A percentile compares a stretch with the other conserved stretches of the same genome.
These are phyloP conservation scores for Pachyuromys duprasi DNA, from an alignment of 2,797 vertebrate species.

Conservation along the genomic window DNA sequence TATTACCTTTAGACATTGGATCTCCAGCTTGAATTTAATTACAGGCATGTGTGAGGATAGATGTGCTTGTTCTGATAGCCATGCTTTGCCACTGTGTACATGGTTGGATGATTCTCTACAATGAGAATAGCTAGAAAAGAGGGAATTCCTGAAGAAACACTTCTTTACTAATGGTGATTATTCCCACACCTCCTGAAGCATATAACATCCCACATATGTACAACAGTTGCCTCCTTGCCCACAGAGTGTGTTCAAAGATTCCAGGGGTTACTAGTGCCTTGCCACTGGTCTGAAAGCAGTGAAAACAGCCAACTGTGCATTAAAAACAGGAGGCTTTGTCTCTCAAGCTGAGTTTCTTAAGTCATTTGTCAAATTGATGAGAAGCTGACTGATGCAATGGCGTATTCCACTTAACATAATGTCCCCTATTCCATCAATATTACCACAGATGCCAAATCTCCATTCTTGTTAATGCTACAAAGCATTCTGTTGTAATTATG, in stretches of 20 bases:
- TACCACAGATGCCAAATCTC: neutral
- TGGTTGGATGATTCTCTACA: conserved; percentile 8
- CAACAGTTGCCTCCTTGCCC: neutral
- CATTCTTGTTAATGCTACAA: neutral
- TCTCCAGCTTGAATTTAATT: conserved; percentile 51
- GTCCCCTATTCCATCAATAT: neutral
- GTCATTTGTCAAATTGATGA: neutral
- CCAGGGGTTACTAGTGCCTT: neutral
- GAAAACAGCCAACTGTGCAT: neutral
- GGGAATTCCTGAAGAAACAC: neutral
- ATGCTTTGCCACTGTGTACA: neutral
- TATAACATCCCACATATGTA: neutral
- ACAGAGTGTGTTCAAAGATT: neutral
- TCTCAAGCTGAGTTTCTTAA: neutral
- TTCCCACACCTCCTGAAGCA: neutral
- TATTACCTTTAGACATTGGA: conserved; percentile 41
- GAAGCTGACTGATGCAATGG: neutral
- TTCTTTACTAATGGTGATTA: conserved; percentile 22
- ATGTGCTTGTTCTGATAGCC: neutral
- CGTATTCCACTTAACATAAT: neutral
- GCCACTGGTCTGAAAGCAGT: neutral
- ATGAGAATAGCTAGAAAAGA: conserved; percentile 45
- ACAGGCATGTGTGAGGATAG: neutral
- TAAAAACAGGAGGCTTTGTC: neutral
- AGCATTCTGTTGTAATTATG: neutral